A percentile compares a stretch with the other conserved stretches of the same genome.
These are phyloP conservation scores for Platichthys stellatus DNA, from an alignment of 2,113 vertebrate species.

Conservation along the genomic window DNA sequence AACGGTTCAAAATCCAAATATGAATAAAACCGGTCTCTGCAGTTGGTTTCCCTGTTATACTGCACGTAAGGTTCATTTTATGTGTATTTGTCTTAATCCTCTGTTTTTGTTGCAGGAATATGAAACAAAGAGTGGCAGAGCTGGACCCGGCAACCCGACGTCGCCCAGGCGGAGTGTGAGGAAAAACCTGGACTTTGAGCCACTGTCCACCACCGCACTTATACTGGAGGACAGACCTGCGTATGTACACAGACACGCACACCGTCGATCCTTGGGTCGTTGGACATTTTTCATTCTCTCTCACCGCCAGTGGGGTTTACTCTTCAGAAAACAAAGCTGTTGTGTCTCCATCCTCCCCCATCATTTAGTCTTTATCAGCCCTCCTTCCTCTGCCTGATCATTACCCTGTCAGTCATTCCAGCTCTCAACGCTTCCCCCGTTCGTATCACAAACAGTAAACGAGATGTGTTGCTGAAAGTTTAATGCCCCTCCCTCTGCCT, in stretches of 20 bases:
- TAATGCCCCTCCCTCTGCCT: conserved; percentile 32
- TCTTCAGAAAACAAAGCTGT: conserved; percentile 19
- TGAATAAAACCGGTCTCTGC: conserved; percentile 9
- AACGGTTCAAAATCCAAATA: no score
- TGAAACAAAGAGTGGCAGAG: conserved; percentile 91
- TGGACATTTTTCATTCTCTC: neutral
- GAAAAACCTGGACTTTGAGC: conserved; percentile 94
- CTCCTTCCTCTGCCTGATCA: conserved; percentile 16
- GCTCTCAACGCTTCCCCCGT: neutral
- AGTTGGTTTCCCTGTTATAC: neutral
- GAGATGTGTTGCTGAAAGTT: conserved; percentile 60
- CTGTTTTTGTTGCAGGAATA: conserved; percentile 85
- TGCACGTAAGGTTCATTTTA: neutral
- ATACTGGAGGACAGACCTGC: conserved; percentile 95
- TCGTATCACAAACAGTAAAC: conserved; percentile 14
- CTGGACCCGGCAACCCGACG: conserved; percentile 84
- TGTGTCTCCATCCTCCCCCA: conserved; percentile 16
- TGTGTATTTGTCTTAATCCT: neutral
- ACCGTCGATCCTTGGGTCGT: neutral
- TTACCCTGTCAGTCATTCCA: conserved; percentile 30
- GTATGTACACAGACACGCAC: conserved; percentile 81
- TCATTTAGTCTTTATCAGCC: conserved; percentile 26
- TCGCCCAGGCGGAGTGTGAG: conserved; percentile 93
- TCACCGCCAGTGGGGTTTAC: conserved; percentile 6
- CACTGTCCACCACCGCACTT: conserved; percentile 95